A percentile compares a stretch with the other conserved stretches of the same genome.
These are phyloP conservation scores for Syrrhaptes paradoxus DNA, from an alignment of 2,113 vertebrate genomes.

Conservation along the genomic window DNA sequence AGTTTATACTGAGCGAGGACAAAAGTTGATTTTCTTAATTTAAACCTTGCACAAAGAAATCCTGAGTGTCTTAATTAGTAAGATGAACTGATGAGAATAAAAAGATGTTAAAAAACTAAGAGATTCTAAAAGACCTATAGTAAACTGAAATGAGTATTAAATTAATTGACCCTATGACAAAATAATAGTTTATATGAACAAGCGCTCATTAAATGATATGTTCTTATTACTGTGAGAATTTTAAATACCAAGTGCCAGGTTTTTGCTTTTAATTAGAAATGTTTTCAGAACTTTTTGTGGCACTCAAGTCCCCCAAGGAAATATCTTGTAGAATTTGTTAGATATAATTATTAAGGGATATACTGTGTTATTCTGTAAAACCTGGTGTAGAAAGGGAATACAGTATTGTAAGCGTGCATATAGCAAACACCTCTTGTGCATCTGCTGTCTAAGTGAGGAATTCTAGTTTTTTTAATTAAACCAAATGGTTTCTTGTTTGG, in stretches of 20 bases:
- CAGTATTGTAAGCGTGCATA: background rate
- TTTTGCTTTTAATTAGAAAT: background rate
- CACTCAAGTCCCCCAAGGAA: background rate
- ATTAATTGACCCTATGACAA: background rate
- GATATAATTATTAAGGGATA: background rate
- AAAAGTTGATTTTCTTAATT: slow-evolving; percentile 47
- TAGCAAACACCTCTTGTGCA: background rate
- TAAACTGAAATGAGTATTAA: background rate
- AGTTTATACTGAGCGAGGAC: background rate
- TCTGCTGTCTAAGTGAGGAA: background rate
- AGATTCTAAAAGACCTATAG: background rate
- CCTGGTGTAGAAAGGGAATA: background rate
- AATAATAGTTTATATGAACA: background rate
- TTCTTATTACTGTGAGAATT: background rate
- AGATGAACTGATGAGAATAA: background rate
- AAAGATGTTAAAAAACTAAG: background rate
- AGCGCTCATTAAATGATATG: background rate
- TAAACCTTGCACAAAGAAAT: slow-evolving; percentile 10
- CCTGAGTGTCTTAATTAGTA: slow-evolving; percentile 4
- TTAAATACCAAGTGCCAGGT: background rate
- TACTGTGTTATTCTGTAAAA: background rate
- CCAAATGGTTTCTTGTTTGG: background rate
- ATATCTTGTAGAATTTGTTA: background rate
- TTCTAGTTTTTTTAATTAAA: background rate
- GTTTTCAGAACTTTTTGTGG: background rate